These are phyloP conservation scores for Geothlypis trichas DNA, from an alignment of 2,113 vertebrate species.

Conservation along the genomic window DNA sequence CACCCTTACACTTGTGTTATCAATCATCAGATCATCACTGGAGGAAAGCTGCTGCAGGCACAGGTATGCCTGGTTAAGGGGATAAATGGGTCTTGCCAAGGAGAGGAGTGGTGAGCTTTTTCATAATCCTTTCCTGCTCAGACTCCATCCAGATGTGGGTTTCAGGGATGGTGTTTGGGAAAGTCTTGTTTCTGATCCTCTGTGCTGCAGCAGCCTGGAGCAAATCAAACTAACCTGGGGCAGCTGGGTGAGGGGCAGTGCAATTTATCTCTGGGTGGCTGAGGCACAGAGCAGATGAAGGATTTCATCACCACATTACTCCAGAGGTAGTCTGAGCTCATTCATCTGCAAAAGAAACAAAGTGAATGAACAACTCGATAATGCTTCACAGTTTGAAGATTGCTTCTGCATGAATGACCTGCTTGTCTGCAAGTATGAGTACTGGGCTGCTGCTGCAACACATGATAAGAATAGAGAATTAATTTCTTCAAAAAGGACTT, in stretches of 20 bases:
- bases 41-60: not conserved
- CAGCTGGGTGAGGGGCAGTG: not conserved
- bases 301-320: not conserved
- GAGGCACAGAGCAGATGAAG: not conserved
- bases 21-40: not conserved
- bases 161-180: not conserved
- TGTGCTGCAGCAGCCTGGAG: not conserved
- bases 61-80: not conserved
- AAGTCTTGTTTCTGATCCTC: not conserved
- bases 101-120: not conserved
- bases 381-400: not conserved
- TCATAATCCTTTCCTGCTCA: not conserved
- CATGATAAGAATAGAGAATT: not conserved
- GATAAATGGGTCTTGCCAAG: not conserved
- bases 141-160: not conserved
- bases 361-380: not conserved
- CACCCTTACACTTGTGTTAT: not conserved
- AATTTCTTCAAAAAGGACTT: not conserved
- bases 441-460: not conserved
- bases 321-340: not conserved
- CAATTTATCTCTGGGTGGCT: not conserved
- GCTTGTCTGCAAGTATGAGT: not conserved
- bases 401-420: not conserved
- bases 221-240: not conserved
- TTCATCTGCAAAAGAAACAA: constrained; percentile 22